Conservation (phyloP, 2,113 vertebrate species). For the Austrofundulus limnaeus region DNA sequence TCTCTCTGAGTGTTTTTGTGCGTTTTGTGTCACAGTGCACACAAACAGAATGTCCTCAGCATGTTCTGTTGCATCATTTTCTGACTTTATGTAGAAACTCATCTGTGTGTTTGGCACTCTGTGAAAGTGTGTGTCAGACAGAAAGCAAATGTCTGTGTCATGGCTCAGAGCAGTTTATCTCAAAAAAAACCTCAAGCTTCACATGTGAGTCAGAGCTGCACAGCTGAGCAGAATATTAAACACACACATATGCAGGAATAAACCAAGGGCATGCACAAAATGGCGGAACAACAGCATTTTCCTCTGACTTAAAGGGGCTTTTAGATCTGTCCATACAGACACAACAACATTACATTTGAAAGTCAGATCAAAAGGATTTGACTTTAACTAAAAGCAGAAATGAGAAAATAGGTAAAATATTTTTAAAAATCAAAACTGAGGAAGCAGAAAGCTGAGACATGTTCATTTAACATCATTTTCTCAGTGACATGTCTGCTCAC, state of each 20-base stretch:
- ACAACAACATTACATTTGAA: no score
- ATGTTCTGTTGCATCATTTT: background rate
- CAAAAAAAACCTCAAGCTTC: conserved; percentile 51
- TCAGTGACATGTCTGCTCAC: no score
- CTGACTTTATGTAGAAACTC: background rate
- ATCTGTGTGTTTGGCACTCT: background rate
- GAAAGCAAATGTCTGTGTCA: conserved; percentile 16
- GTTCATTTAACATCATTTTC: no score
- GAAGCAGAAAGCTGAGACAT: no score
- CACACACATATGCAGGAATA: conserved; percentile 8
- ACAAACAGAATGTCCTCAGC: background rate
- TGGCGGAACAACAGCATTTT: conserved; percentile 46
- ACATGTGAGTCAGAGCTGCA: conserved; percentile 66
- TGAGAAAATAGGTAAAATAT: no score
- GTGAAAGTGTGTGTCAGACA: conserved; percentile 10
- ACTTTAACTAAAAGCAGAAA: no score
- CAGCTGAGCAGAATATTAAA: conserved; percentile 77
- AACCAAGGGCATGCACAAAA: conserved; percentile 55
- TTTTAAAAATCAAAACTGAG: no score
- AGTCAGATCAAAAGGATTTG: no score
- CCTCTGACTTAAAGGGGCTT: conserved; percentile 6
- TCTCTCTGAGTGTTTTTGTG: background rate
- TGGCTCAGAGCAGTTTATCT: conserved; percentile 47
- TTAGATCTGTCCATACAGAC: background rate
- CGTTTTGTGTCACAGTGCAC: background rate